Evolutionary conservation across 92 coral and sea anemone genomes (phyloP).

Genomic region (Ricordea florida): DNA sequence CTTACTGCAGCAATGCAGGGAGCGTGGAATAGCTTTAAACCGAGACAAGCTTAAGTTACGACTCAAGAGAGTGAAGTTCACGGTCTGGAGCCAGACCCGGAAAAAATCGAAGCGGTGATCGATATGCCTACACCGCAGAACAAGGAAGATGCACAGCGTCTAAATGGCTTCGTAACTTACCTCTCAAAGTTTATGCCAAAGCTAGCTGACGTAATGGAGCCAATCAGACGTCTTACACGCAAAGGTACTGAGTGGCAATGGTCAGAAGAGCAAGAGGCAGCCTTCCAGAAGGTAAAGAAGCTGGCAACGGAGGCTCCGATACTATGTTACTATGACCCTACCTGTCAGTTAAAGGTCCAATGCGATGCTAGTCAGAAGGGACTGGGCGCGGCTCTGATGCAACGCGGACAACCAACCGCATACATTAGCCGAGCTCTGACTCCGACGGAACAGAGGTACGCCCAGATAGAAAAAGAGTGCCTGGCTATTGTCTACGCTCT

Average conservation of each 20-base stretch:
- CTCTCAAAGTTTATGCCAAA: no score
- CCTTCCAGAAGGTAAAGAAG: neutral
- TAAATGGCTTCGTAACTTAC: no score
- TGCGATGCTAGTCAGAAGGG: neutral
- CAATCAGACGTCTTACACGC: no score
- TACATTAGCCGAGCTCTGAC: no score
- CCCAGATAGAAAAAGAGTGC: no score
- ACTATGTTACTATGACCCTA: neutral
- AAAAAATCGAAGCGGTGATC: no score
- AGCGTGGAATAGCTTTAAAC: slow-evolving; percentile 23
- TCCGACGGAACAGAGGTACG: no score
- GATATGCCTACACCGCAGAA: no score
- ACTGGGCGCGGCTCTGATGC: no score
- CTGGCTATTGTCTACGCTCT: no score
- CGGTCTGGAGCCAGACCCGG: slow-evolving; percentile 39
- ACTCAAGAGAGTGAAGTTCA: slow-evolving; percentile 22
- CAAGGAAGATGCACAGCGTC: slow-evolving; percentile 33
- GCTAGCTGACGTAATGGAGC: no score
- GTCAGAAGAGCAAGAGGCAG: neutral
- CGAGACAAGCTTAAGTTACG: slow-evolving; percentile 15
- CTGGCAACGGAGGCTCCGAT: neutral
- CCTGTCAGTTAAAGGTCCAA: neutral
- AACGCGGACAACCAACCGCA: no score
- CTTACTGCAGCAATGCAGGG: slow-evolving; percentile 45
- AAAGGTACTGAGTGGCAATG: neutral